A percentile compares a stretch with the other conserved stretches of the same genome.
Evolutionary conservation across 2,797 vertebrate genomes (phyloP).

Genomic region (Peromyscus attwateri): DNA sequence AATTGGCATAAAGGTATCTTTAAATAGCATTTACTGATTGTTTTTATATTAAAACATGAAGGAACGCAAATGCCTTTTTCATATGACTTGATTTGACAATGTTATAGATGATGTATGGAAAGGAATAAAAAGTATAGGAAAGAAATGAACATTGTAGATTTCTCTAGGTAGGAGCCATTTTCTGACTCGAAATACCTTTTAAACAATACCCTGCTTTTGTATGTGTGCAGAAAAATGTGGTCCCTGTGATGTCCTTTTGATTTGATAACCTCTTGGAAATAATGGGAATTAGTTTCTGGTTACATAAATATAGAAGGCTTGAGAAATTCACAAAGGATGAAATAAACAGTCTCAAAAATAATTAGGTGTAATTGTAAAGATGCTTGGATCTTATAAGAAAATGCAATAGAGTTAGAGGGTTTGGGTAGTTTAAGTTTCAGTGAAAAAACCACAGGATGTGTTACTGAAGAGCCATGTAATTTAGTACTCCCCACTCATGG

Average conservation of each 20-base stretch:
- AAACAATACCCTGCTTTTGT: not conserved
- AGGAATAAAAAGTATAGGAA: constrained; percentile 48
- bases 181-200: constrained; percentile 33
- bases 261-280: constrained; percentile 43
- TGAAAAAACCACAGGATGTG: constrained; percentile 67
- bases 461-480: constrained; percentile 81
- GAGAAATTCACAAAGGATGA: constrained; percentile 54
- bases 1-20: constrained; percentile 44
- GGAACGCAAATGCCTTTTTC: not conserved
- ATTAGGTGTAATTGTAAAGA: constrained; percentile 47
- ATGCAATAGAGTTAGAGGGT: constrained; percentile 37
- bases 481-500: constrained; percentile 80
- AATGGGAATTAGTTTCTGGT: constrained; percentile 49
- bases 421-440: constrained; percentile 30
- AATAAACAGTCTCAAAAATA: constrained; percentile 59
- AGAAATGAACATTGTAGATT: constrained; percentile 15
- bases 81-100: constrained; percentile 67
- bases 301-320: constrained; percentile 38
- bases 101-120: constrained; percentile 51
- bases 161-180: constrained; percentile 47
- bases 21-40: constrained; percentile 58
- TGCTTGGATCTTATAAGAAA: constrained; percentile 46
- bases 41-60: constrained; percentile 73
- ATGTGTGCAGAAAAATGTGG: not conserved
- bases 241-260: constrained; percentile 35